A percentile compares a stretch with the other conserved stretches of the same genome.
Conservation (phyloP, 2,113 vertebrate genomes). For the Callopanchax toddi region DNA sequence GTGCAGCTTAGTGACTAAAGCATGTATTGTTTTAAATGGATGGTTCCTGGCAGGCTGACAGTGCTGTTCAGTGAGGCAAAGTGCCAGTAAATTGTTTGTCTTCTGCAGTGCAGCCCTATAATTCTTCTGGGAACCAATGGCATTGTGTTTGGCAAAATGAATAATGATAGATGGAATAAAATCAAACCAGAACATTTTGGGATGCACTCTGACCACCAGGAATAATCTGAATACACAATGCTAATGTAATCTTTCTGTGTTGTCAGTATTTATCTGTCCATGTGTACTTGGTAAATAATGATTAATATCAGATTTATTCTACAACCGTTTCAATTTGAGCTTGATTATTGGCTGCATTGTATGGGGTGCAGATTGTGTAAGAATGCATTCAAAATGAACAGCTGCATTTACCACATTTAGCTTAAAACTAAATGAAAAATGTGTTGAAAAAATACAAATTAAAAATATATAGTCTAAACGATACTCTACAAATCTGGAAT, state of each 20-base stretch:
- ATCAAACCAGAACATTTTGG: slow-evolving; percentile 81
- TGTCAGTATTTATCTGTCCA: slow-evolving; percentile 39
- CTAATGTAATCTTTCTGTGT: slow-evolving; percentile 40
- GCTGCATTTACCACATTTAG: too few species aligned
- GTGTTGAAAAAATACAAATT: too few species aligned
- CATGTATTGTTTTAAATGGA: slow-evolving; percentile 82
- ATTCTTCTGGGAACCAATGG: slow-evolving; percentile 85
- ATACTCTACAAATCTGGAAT: too few species aligned
- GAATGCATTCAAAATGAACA: too few species aligned
- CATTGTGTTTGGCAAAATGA: slow-evolving; percentile 86
- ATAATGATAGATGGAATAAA: slow-evolving; percentile 86
- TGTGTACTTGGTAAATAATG: slow-evolving; percentile 14
- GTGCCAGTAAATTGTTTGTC: slow-evolving; percentile 89
- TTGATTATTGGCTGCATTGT: neutral
- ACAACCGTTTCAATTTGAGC: slow-evolving; percentile 21
- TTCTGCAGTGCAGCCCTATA: slow-evolving; percentile 84
- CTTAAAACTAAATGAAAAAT: too few species aligned
- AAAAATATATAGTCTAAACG: too few species aligned
- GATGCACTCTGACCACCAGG: slow-evolving; percentile 75
- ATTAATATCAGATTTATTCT: slow-evolving; percentile 23
- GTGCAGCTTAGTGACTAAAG: slow-evolving; percentile 74
- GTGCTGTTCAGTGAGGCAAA: slow-evolving; percentile 86
- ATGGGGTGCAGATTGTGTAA: too few species aligned
- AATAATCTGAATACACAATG: slow-evolving; percentile 73
- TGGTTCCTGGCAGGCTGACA: slow-evolving; percentile 83